Conservation (phyloP, 1,140 invertebrate species). For the Liolophura sinensis region DNA sequence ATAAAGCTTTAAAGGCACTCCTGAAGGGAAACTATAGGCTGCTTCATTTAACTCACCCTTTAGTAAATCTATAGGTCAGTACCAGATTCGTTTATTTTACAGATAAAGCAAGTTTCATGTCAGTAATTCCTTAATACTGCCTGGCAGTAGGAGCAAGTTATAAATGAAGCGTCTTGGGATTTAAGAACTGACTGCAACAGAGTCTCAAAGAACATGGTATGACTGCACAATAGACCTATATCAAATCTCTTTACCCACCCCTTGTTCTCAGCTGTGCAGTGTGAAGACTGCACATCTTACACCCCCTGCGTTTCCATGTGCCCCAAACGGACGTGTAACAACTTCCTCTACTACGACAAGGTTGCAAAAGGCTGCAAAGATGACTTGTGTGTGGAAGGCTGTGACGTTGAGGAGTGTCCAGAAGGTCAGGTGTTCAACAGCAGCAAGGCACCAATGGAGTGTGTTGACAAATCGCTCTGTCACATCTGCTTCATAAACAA, state of each 20-base stretch:
- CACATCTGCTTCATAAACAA: constrained; percentile 75
- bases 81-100: no score
- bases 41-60: no score
- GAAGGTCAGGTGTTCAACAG: constrained; percentile 70
- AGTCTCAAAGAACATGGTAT: no score
- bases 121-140: no score
- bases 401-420: constrained; percentile 73
- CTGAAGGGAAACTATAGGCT: no score
- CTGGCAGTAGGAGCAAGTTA: no score
- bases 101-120: no score
- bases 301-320: constrained; percentile 73
- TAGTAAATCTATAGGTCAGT: no score
- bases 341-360: constrained; percentile 66
- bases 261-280: constrained; percentile 75
- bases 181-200: no score
- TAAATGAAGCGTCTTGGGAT: no score
- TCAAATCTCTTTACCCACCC: constrained; percentile 6
- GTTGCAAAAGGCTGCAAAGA: constrained; percentile 67
- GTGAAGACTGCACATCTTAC: constrained; percentile 80
- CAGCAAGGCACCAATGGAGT: constrained; percentile 67
- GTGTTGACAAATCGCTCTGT: constrained; percentile 73
- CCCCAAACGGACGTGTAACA: constrained; percentile 73
- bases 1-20: not conserved
- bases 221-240: no score
- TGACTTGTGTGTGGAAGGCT: constrained; percentile 67